These are phyloP conservation scores for Acrobasis suavella DNA, from an alignment of 2,888 invertebrate genomes.

Conservation along the genomic window DNA sequence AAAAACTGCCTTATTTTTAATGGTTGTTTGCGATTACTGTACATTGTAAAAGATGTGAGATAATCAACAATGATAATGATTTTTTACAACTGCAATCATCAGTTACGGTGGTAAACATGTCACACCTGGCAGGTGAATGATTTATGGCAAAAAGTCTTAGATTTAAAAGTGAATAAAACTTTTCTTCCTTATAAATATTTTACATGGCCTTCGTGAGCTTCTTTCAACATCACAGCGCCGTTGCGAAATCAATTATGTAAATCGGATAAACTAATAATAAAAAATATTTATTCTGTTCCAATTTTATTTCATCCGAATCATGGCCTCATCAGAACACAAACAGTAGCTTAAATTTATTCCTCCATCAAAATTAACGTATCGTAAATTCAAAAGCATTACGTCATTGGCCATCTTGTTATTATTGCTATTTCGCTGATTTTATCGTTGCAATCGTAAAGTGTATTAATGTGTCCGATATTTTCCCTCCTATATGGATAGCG, in stretches of 20 bases:
- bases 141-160: background rate
- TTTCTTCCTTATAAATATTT: background rate
- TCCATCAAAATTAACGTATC: slow-evolving; percentile 53
- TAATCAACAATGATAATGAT: background rate
- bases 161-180: background rate
- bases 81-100: background rate
- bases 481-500: slow-evolving; percentile 1
- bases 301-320: slow-evolving; percentile 23
- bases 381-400: slow-evolving; percentile 50
- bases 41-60: background rate
- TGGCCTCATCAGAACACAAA: slow-evolving; percentile 37
- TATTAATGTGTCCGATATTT: slow-evolving; percentile 44
- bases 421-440: slow-evolving; percentile 49
- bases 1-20: background rate
- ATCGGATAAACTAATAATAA: slow-evolving; percentile 4
- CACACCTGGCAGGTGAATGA: background rate
- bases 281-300: slow-evolving; percentile 15
- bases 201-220: background rate
- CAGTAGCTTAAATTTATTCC: slow-evolving; percentile 36
- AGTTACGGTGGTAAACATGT: background rate
- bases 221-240: background rate
- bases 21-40: background rate
- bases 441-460: slow-evolving; percentile 54
- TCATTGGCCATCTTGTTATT: slow-evolving; percentile 44
- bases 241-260: background rate